phyloP scores from a whole-genome alignment of 2,113 vertebrate genomes.

The Eulemur macaco region DNA sequence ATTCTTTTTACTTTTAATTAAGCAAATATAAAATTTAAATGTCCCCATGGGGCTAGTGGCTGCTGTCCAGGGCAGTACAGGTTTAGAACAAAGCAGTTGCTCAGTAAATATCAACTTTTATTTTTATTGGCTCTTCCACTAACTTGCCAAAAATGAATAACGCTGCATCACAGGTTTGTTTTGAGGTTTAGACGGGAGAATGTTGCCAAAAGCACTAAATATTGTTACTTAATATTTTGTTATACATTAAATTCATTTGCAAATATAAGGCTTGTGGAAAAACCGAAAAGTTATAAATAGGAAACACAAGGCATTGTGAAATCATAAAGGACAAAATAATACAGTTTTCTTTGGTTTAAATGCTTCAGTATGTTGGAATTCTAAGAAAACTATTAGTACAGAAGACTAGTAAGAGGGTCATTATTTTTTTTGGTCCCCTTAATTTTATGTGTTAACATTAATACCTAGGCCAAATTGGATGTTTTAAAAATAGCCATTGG shows the following conservation, averaged over 20 bases:
- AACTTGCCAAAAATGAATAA: not conserved
- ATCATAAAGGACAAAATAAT: not conserved
- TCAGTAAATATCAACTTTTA: not conserved
- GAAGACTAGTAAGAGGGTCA: not conserved
- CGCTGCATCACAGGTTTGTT: not conserved
- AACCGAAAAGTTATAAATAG: conserved; percentile 19
- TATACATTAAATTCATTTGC: not conserved
- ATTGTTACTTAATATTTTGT: conserved; percentile 3
- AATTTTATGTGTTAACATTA: not conserved
- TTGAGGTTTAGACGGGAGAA: conserved; percentile 11
- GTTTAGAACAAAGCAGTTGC: not conserved
- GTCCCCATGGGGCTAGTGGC: not conserved
- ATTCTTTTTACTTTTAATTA: conserved; percentile 27
- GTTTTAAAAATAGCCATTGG: not conserved
- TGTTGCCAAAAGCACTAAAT: not conserved
- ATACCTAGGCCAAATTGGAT: not conserved
- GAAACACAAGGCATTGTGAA: not conserved
- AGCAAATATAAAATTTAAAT: conserved; percentile 8
- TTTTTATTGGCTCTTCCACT: not conserved
- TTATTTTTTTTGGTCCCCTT: not conserved
- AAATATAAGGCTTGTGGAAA: not conserved
- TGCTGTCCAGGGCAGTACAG: not conserved
- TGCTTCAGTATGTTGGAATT: conserved; percentile 19
- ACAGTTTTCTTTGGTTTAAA: not conserved
- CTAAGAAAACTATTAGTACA: not conserved